phyloP scores from a whole-genome alignment of 1,140 invertebrate genomes.

The Psilanteris sp. region DNA sequence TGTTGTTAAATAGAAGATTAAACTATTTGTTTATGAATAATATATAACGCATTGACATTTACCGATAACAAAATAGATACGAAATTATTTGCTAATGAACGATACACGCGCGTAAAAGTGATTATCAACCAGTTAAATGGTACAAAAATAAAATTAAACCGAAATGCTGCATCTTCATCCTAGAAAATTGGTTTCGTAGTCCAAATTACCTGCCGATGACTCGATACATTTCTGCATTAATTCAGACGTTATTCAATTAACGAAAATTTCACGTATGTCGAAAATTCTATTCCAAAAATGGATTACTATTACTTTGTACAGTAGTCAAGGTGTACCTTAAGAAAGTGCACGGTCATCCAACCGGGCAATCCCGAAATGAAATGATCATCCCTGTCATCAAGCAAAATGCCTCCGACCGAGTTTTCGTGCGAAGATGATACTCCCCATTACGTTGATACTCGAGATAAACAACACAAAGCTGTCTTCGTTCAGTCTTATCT shows the following conservation, averaged over 20 bases:
- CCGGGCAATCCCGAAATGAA: slow-evolving; percentile 26
- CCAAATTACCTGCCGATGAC: slow-evolving; percentile 34
- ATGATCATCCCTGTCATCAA: slow-evolving; percentile 63
- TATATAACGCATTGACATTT: too few relatives aligned
- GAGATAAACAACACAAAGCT: slow-evolving; percentile 60
- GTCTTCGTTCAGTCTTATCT: slow-evolving; percentile 41
- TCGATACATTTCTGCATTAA: slow-evolving; percentile 18
- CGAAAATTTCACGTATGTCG: slow-evolving; percentile 18
- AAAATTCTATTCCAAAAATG: slow-evolving; percentile 15
- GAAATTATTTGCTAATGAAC: too few relatives aligned
- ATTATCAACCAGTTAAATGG: neutral
- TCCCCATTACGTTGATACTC: slow-evolving; percentile 53
- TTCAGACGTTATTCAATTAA: slow-evolving; percentile 51
- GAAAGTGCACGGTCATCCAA: slow-evolving; percentile 64
- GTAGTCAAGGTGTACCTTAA: slow-evolving; percentile 54
- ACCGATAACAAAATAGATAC: too few relatives aligned
- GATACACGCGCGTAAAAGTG: too few relatives aligned
- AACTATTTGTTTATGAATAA: too few relatives aligned
- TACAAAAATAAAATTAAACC: too few relatives aligned
- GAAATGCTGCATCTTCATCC: slow-evolving; percentile 34
- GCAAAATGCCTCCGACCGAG: slow-evolving; percentile 36
- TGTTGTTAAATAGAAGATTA: too few relatives aligned
- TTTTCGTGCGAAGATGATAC: slow-evolving; percentile 29
- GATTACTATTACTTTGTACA: slow-evolving; percentile 18
- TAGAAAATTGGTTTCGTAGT: slow-evolving; percentile 13